Evolutionary conservation across 2,113 vertebrate genomes (phyloP), one percentile per base, ranked within the genome.

Genomic region (Dascyllus trimaculatus): DNA sequence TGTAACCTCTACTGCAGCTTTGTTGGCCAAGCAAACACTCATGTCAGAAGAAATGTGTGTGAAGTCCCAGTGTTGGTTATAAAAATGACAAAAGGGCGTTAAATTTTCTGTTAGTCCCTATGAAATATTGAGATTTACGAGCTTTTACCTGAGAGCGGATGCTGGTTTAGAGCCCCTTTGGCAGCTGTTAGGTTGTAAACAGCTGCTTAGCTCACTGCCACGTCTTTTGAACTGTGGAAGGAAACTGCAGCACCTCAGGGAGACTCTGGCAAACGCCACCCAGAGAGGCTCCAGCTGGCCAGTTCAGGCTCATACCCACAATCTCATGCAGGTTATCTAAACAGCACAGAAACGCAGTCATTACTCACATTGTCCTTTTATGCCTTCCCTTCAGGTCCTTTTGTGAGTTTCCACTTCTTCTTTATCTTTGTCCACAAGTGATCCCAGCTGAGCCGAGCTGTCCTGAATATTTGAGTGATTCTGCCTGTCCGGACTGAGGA

Each of bases 351-450:
- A 25, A 38, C 19, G 11, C 11, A 63, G 19, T 29, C 6, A 64
- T 49, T 66, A 88, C 85, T 90, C 64, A 91, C 86, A 4, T 57
- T 70, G 25, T 80, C 38, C 18, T 80, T 61, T 49, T 49, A 64
- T 24, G 1, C 3, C 49, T 65, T 65, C 26, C 3, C 29, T 14
- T 59, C 5, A 6, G 3, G 32, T 52, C 43, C 11, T 45, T 79
- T 45, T 79, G 26, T 35, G 32, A 8, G 5, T n/a, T 49, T 79
- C 13, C 21, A 19, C 46, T 52, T 72, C 29, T 6, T 63, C 7
- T 62, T 75, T 54, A 1, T 17, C 26, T 32, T 52, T 63, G 9
- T 25, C 43, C 57, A 25, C 56, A 32, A 68, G 45, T 48, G 56
- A n/a, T 64, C 51, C 29, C n/a, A 26, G 43, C 46, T 35, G 62